phyloP scores from a whole-genome alignment of 2,797 vertebrate species.

The Molossus alvarezi region DNA sequence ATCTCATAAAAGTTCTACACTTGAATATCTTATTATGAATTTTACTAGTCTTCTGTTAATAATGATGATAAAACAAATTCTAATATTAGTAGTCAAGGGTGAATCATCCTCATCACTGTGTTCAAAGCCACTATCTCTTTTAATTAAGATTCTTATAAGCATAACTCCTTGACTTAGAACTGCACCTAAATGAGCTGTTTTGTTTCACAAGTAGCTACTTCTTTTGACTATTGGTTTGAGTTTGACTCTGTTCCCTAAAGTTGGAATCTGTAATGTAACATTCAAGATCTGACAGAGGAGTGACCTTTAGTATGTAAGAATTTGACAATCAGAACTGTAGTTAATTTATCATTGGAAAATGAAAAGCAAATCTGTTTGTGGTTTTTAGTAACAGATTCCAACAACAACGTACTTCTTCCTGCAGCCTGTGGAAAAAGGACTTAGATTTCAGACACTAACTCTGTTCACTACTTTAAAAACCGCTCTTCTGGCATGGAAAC shows the following conservation, averaged over 20 bases:
- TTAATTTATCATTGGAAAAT: constrained; percentile 24
- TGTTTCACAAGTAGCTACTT: neutral
- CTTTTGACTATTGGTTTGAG: constrained; percentile 2
- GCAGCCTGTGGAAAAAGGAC: neutral
- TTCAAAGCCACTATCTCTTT: neutral
- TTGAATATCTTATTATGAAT: constrained; percentile 9
- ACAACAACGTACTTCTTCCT: constrained; percentile 10
- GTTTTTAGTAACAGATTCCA: neutral
- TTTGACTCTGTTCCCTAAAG: constrained; percentile 31
- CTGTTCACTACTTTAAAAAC: neutral
- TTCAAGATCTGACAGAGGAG: neutral
- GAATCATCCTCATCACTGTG: neutral
- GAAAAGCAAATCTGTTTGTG: constrained; percentile 35
- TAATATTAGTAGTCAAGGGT: neutral
- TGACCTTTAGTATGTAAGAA: constrained; percentile 17
- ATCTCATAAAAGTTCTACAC: neutral
- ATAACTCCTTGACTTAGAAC: neutral
- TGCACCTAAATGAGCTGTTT: neutral
- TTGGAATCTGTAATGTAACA: neutral
- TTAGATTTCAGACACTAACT: neutral
- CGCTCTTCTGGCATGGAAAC: neutral
- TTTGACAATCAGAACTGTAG: neutral
- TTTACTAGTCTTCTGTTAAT: neutral
- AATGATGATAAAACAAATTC: neutral
- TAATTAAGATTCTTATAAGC: constrained; percentile 42